These are phyloP conservation scores for Pyrochroa serraticornis DNA, from an alignment of 2,888 invertebrate genomes.

Conservation along the genomic window DNA sequence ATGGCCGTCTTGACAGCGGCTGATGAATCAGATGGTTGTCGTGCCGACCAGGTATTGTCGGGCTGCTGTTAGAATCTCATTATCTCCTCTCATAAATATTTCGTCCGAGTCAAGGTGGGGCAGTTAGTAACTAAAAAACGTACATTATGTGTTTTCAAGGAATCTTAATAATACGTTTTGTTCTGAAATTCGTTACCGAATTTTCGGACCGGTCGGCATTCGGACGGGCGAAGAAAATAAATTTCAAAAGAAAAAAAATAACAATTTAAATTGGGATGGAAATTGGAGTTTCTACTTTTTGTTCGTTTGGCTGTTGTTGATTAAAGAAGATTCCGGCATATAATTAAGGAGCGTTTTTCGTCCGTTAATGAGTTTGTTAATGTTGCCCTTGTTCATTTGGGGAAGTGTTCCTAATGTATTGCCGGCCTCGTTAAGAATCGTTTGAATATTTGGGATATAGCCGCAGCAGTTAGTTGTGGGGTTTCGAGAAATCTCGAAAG, in stretches of 20 bases:
- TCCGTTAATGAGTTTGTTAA: constrained; percentile 30
- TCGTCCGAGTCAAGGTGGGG: constrained; percentile 44
- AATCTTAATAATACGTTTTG: constrained; percentile 46
- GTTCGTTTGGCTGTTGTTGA: constrained; percentile 14
- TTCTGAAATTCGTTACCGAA: constrained; percentile 26
- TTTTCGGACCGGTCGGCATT: constrained; percentile 17
- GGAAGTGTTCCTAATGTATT: constrained; percentile 25
- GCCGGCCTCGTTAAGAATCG: constrained; percentile 8
- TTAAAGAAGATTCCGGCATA: constrained; percentile 28
- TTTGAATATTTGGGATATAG: constrained; percentile 7
- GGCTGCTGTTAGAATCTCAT: constrained; percentile 47
- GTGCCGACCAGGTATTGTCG: constrained; percentile 31
- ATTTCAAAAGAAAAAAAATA: constrained; percentile 9
- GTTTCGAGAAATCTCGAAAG: no score
- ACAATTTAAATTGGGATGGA: constrained; percentile 27
- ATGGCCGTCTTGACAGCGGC: constrained; percentile 42
- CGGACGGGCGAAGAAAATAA: constrained; percentile 6
- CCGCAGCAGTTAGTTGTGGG: background rate
- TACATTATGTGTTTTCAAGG: constrained; percentile 45
- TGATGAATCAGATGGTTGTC: constrained; percentile 36
- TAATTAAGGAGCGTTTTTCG: constrained; percentile 31
- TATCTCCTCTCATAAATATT: constrained; percentile 46
- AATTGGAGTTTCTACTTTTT: constrained; percentile 16
- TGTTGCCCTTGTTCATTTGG: constrained; percentile 25
- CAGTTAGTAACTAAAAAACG: constrained; percentile 39